phyloP scores from a whole-genome alignment of 2,888 invertebrate genomes.

The Volucella inflata region DNA sequence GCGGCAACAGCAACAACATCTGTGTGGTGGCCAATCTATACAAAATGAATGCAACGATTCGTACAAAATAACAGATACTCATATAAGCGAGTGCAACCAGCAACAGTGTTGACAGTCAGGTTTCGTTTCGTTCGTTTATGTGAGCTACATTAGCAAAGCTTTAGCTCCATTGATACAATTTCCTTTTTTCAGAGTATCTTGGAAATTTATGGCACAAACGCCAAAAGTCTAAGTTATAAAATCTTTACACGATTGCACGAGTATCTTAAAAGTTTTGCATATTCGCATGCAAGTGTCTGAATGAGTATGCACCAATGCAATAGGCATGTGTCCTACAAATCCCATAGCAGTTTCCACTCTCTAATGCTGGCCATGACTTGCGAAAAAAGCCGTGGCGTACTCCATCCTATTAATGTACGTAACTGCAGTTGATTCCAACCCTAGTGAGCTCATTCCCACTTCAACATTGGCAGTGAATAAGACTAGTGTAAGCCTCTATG shows the following conservation, averaged over 20 bases:
- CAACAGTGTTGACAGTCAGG: slow-evolving; percentile 35
- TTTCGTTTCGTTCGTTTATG: slow-evolving; percentile 16
- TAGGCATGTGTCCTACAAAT: no score
- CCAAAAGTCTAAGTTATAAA: not conserved
- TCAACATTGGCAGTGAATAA: no score
- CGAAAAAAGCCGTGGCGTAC: no score
- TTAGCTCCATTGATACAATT: not conserved
- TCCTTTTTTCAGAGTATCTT: slow-evolving; percentile 4
- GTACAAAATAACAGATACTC: slow-evolving; percentile 4
- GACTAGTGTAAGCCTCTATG: no score
- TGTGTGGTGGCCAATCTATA: slow-evolving; percentile 42
- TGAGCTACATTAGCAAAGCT: not conserved
- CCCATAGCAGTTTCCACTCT: no score
- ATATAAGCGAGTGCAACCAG: slow-evolving; percentile 9
- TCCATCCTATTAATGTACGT: no score
- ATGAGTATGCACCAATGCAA: no score
- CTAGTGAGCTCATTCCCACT: no score
- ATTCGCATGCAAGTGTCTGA: no score
- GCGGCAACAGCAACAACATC: slow-evolving; percentile 24
- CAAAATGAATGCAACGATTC: slow-evolving; percentile 45
- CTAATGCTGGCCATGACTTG: no score
- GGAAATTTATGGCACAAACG: not conserved
- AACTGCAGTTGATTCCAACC: no score
- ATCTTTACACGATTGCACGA: not conserved
- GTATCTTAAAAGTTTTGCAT: no score